Base-by-base conservation (phyloP, 2,113 vertebrate species). In the Rhinoderma darwinii region DNA sequence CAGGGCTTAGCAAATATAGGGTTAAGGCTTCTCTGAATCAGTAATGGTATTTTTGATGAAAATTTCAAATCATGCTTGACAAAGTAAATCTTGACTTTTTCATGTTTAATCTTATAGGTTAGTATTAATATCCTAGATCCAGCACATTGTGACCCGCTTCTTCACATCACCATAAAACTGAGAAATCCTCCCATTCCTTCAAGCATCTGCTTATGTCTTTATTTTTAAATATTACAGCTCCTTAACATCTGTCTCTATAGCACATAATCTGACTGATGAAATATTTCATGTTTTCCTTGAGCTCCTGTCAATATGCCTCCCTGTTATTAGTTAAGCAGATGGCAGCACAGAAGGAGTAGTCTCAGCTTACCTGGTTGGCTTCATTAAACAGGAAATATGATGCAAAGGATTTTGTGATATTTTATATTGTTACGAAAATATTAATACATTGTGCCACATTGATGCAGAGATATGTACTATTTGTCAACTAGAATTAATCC, bases 201-300 rank as follows among this genome's bases (percentile, higher is more conserved):
- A 91, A 95, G 92, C 94, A 94, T 95, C 92, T 95, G 93, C 94
- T 95, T 93, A 91, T 94, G 92, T 95, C 93, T 94, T 93, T 93
- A 93, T 96, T 95, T 96, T 91, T 92, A 94, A 94, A 94, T 92
- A 94, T 95, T 94, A 94, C 90, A 92, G 93, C 93, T 93, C 92
- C 90, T 90, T 91, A 96, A 95, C 95, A 95, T 97, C 95, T 96
- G 96, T 95, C 93, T 94, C 88, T 89, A 92, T 93, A 88, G 89
- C 88, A 92, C 93, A 91, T 95, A 96, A 97, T 97, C 95, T 95
- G 89, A 90, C 90, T 95, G 94, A 96, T 95, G 94, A 96, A 96
- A 96, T 94, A 95, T 90, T 96, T 95, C 90, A 93, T 94, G 94
- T 96, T 93, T 94, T 94, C 92, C 92, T 95, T 94, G 93, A 95